phyloP scores from a whole-genome alignment of 1,140 invertebrate genomes.

The Trichomalopsis sarcophagae region DNA sequence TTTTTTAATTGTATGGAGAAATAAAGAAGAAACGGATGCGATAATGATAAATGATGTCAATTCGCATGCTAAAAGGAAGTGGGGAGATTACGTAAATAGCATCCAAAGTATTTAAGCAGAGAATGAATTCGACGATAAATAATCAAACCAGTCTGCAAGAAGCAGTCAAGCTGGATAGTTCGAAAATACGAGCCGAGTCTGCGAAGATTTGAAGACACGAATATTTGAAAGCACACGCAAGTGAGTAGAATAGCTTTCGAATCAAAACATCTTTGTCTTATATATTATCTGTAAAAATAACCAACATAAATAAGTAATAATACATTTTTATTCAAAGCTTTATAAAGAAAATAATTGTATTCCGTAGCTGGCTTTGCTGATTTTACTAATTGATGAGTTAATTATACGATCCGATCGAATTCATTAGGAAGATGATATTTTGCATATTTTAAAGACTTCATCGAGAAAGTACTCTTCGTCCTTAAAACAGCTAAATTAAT shows the following conservation, averaged over 20 bases:
- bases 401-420: too few relatives aligned
- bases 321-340: too few relatives aligned
- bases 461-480: too few relatives aligned
- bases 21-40: constrained; percentile 17
- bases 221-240: neutral
- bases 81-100: constrained; percentile 24
- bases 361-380: neutral
- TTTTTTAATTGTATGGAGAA: neutral
- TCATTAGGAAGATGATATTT: too few relatives aligned
- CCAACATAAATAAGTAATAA: too few relatives aligned
- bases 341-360: too few relatives aligned
- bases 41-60: constrained; percentile 6
- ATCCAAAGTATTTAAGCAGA: constrained; percentile 19
- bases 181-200: neutral
- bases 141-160: constrained; percentile 28
- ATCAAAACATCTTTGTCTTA: too few relatives aligned
- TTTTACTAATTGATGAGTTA: neutral
- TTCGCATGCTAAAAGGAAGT: constrained; percentile 13
- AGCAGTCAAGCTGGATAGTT: constrained; percentile 1
- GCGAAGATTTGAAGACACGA: neutral
- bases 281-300: too few relatives aligned
- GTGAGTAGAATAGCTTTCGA: neutral
- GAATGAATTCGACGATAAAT: constrained; percentile 25
- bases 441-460: too few relatives aligned
- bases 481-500: too few relatives aligned